phyloP scores from a whole-genome alignment of 2,113 vertebrate species.

The Scophthalmus maximus region DNA sequence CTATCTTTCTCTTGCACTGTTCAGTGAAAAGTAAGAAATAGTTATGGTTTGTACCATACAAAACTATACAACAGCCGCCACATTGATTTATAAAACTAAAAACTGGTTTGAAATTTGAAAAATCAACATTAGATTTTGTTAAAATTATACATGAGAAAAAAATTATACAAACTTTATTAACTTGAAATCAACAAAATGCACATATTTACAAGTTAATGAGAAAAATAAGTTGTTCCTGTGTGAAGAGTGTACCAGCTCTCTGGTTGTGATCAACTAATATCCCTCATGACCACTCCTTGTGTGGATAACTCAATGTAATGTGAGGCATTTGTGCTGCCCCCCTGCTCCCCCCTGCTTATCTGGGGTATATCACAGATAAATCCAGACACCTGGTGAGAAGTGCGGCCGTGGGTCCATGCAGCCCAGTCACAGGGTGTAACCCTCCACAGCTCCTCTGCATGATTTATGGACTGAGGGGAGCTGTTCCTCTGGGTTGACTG shows the following conservation, averaged over 20 bases:
- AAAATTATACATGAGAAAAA: neutral
- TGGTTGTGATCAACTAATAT: constrained; percentile 14
- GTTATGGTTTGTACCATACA: too few relatives aligned
- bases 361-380: constrained; percentile 50
- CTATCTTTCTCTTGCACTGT: too few relatives aligned
- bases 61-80: too few relatives aligned
- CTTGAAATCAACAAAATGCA: neutral
- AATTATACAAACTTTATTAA: neutral
- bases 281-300: too few relatives aligned
- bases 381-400: constrained; percentile 56
- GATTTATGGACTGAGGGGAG: constrained; percentile 62
- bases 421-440: constrained; percentile 25
- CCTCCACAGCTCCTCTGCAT: constrained; percentile 10
- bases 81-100: too few relatives aligned
- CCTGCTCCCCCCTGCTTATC: constrained; percentile 32
- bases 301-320: constrained; percentile 24
- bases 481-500: constrained; percentile 42
- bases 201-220: neutral
- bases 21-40: too few relatives aligned
- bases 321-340: constrained; percentile 36
- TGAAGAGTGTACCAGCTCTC: neutral
- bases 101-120: too few relatives aligned
- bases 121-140: too few relatives aligned
- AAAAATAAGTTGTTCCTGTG: neutral
- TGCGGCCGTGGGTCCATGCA: constrained; percentile 5